Evolutionary conservation across 2,797 vertebrate genomes (phyloP), one percentile per base, ranked within the genome.

Genomic region (Monodelphis domestica): DNA sequence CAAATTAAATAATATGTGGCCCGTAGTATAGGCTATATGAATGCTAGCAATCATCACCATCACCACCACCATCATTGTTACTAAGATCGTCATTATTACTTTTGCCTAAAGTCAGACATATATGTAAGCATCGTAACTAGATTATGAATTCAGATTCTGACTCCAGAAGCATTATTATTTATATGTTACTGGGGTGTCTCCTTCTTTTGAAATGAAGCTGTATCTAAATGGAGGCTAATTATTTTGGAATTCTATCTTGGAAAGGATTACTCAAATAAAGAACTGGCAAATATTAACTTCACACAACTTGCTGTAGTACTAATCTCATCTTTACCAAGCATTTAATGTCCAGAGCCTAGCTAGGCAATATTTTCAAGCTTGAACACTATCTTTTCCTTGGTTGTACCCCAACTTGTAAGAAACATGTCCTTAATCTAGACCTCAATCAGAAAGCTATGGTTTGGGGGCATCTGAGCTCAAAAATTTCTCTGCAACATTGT

Each of bases 221-320:
- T 97, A 91, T 95, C 90, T 97, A 96, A 97, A 95, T 94, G 70
- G 94, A 96, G 93, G 91, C 53, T 96, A 97, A 97, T 97, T 97
- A 97, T 96, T 95, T 53, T 96, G 93, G 95, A 96, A 96, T 59
- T 88, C 89, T 70, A 88, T 96, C 96, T 96, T 97, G 90, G 93
- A 95, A 97, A 96, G 95, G 91, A 97, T 96, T 93, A 88, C 90
- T 96, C 92, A 96, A 97, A 97, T 97, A 96, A 97, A 93, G 95
- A 96, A 97, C 96, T 96, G 95, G 33, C 57, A 95, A 96, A 95
- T 97, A 96, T 55, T 88, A 95, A 96, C 93, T 97, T 97, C 93
- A 95, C 50, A 93, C 91, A 94, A 53, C 95, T 55, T 59, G 94
- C n/a, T 93, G 50, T 89, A 94, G 92, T 94, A 57, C 95, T 93